These are phyloP conservation scores for Esperia sulphurella DNA, from an alignment of 2,888 invertebrate species.

Conservation along the genomic window DNA sequence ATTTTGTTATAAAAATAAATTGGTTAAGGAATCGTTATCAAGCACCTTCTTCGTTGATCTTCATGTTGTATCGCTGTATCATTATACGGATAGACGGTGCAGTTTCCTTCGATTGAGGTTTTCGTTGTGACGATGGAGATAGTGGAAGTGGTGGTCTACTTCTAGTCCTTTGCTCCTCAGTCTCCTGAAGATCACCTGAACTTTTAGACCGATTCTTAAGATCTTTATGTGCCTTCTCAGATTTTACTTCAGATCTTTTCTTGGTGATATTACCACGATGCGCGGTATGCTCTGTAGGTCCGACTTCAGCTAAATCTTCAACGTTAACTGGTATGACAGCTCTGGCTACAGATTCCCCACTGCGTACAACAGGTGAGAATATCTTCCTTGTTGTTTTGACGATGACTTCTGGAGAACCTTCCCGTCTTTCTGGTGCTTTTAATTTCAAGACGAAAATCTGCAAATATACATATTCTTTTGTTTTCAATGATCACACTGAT, in stretches of 20 bases:
- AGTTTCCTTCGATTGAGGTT: constrained; percentile 79
- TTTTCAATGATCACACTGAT: no score
- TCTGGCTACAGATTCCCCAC: constrained; percentile 73
- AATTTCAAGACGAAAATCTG: constrained; percentile 67
- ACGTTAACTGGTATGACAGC: constrained; percentile 71
- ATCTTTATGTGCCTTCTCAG: constrained; percentile 33
- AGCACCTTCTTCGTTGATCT: constrained; percentile 77
- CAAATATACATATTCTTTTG: constrained; percentile 7
- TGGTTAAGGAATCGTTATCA: no score
- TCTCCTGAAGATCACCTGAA: constrained; percentile 57
- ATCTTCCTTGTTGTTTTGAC: constrained; percentile 90
- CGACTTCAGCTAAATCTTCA: constrained; percentile 61
- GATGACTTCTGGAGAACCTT: constrained; percentile 82
- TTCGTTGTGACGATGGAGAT: constrained; percentile 80
- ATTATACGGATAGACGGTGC: constrained; percentile 85
- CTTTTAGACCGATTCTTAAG: constrained; percentile 41
- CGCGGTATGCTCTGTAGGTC: constrained; percentile 30
- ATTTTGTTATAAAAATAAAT: constrained; percentile 6
- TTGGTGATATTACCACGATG: constrained; percentile 25
- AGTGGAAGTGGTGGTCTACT: constrained; percentile 78
- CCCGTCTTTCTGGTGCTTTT: constrained; percentile 57
- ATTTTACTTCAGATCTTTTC: constrained; percentile 32
- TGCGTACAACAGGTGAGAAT: constrained; percentile 84
- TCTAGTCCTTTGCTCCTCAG: constrained; percentile 52
- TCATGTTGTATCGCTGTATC: constrained; percentile 84